These are phyloP conservation scores for Junonia oenone DNA, from an alignment of 2,888 invertebrate genomes.

Conservation along the genomic window DNA sequence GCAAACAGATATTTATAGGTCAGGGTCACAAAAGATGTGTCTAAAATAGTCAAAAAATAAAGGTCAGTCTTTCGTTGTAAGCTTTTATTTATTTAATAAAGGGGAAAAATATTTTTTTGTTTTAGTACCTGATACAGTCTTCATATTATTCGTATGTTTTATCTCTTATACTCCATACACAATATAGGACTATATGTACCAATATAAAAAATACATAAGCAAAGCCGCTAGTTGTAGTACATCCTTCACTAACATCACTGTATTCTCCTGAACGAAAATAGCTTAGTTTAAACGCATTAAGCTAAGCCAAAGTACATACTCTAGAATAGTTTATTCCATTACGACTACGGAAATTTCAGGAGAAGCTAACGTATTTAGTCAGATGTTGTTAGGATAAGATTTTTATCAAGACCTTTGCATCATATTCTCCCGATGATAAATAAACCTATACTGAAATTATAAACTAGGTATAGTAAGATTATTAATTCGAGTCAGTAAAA, in stretches of 20 bases:
- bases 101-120: not conserved
- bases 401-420: too few relatives aligned
- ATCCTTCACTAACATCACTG: not conserved
- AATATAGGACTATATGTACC: too few relatives aligned
- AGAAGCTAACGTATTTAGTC: not conserved
- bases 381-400: too few relatives aligned
- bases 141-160: too few relatives aligned
- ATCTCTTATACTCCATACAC: too few relatives aligned
- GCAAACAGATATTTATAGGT: not conserved
- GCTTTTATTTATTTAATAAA: not conserved
- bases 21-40: not conserved
- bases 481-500: too few relatives aligned
- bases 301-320: not conserved
- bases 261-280: slow-evolving; percentile 2
- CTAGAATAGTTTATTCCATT: not conserved
- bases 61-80: not conserved
- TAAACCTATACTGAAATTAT: too few relatives aligned
- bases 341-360: not conserved
- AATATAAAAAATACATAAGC: too few relatives aligned
- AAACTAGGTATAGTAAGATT: too few relatives aligned
- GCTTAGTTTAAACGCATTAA: not conserved
- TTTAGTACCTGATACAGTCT: too few relatives aligned
- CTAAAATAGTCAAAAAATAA: not conserved
- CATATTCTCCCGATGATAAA: too few relatives aligned
- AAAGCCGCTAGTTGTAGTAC: too few relatives aligned